A percentile compares a stretch with the other conserved stretches of the same genome.
These are phyloP conservation scores for Acomys russatus DNA, from an alignment of 2,797 vertebrate species.

Conservation along the genomic window DNA sequence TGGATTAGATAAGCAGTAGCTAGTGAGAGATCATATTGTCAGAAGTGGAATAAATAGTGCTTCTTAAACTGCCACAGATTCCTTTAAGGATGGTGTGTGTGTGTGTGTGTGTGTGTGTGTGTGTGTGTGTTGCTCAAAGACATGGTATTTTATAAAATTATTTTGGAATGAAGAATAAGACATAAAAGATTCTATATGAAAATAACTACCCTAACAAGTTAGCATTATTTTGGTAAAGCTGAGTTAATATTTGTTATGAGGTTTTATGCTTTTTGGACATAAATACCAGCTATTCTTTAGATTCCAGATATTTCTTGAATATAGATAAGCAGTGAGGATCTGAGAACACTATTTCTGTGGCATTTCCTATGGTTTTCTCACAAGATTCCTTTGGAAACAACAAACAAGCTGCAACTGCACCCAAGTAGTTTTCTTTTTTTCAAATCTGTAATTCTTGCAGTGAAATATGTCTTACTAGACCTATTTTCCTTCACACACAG, in stretches of 20 bases:
- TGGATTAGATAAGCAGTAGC: not conserved
- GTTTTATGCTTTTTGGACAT: constrained; percentile 8
- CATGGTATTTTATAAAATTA: not conserved
- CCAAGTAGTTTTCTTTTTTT: constrained; percentile 44
- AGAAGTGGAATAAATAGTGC: not conserved
- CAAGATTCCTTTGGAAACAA: constrained; percentile 45
- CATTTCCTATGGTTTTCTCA: not conserved
- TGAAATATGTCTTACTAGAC: constrained; percentile 67
- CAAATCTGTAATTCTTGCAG: constrained; percentile 43
- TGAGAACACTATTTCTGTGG: not conserved
- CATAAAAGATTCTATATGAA: not conserved
- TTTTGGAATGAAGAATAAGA: constrained; percentile 12
- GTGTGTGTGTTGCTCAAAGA: not conserved
- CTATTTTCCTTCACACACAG: constrained; percentile 67
- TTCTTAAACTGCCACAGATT: not conserved
- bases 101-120: not conserved
- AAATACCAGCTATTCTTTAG: not conserved
- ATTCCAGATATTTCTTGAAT: not conserved
- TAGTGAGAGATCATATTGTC: not conserved
- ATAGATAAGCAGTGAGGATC: not conserved
- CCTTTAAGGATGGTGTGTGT: not conserved
- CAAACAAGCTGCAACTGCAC: constrained; percentile 54
- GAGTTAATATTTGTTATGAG: constrained; percentile 21
- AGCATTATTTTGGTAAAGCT: not conserved
- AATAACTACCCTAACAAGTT: not conserved